These are phyloP conservation scores for Silurus lanzhouensis DNA, from an alignment of 2,797 vertebrate genomes.

Conservation along the genomic window DNA sequence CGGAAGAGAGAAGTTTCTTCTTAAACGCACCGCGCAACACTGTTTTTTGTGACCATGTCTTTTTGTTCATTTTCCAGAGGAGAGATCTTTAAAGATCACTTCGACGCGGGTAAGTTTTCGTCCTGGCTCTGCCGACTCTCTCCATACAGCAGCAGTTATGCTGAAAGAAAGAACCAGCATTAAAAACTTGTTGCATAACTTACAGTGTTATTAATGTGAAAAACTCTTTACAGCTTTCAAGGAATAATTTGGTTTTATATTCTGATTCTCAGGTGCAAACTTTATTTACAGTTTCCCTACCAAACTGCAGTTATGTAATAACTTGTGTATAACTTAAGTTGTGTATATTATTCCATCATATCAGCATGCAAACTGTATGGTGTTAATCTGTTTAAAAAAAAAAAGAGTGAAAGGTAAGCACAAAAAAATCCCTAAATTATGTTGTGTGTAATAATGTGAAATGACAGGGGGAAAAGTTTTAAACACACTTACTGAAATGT, in stretches of 20 bases:
- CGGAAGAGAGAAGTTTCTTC: background rate
- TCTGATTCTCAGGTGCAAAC: too few species aligned
- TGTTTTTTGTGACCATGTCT: slow-evolving; percentile 72
- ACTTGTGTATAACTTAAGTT: background rate
- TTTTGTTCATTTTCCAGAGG: slow-evolving; percentile 85
- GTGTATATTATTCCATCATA: background rate
- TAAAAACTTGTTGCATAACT: background rate
- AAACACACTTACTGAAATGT: too few species aligned
- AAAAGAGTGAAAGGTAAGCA: background rate
- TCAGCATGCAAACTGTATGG: background rate
- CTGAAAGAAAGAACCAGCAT: background rate
- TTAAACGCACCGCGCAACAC: background rate
- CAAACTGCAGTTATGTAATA: background rate
- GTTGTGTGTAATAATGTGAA: too few species aligned
- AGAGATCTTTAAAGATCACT: slow-evolving; percentile 85
- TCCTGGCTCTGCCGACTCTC: background rate
- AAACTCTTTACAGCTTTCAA: background rate
- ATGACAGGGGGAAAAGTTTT: too few species aligned
- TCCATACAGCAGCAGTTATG: background rate
- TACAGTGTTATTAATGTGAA: background rate
- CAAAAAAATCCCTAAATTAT: background rate
- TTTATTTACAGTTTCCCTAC: too few species aligned
- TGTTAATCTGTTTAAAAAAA: background rate
- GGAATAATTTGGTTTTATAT: too few species aligned
- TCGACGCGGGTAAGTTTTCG: slow-evolving; percentile 76